A percentile compares a stretch with the other conserved stretches of the same genome.
Evolutionary conservation across 2,888 invertebrate species (phyloP).

Genomic region (Terebella lapidaria): DNA sequence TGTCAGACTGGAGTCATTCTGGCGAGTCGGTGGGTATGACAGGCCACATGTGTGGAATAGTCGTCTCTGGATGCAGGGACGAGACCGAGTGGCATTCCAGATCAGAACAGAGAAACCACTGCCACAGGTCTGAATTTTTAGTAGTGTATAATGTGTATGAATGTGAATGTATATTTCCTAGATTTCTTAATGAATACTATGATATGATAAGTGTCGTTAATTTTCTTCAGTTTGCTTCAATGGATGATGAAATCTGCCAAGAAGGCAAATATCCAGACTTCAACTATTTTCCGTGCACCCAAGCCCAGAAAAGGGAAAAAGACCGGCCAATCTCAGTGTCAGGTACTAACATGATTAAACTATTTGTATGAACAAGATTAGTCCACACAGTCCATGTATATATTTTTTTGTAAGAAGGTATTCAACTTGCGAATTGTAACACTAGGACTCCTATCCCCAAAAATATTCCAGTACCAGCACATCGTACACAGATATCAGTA

Average conservation of each 20-base stretch:
- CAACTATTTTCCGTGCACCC: slow-evolving; percentile 60
- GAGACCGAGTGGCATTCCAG: slow-evolving; percentile 57
- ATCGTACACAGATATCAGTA: too few species aligned
- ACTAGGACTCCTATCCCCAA: too few species aligned
- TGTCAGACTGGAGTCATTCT: slow-evolving; percentile 79
- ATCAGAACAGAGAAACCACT: slow-evolving; percentile 69
- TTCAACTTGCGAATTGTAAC: too few species aligned
- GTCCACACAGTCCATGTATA: background rate
- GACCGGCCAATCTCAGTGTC: slow-evolving; percentile 20
- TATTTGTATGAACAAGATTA: background rate
- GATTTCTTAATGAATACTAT: too few species aligned
- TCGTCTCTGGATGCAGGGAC: background rate
- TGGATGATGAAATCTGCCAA: slow-evolving; percentile 31
- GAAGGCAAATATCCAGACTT: slow-evolving; percentile 30
- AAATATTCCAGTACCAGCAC: too few species aligned
- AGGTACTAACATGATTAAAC: slow-evolving; percentile 9
- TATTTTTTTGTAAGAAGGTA: too few species aligned
- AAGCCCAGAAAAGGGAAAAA: slow-evolving; percentile 57
- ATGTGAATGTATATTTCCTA: too few species aligned
- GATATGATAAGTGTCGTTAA: slow-evolving; percentile 6
- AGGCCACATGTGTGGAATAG: background rate
- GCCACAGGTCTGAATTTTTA: too few species aligned
- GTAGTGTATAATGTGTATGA: too few species aligned
- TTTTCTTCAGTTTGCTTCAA: slow-evolving; percentile 49
- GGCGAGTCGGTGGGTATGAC: slow-evolving; percentile 55